Percentiles rank a stretch among this genome's conserved stretches.
Conservation (phyloP, 1,140 invertebrate species). For the Chironomus tepperi region DNA sequence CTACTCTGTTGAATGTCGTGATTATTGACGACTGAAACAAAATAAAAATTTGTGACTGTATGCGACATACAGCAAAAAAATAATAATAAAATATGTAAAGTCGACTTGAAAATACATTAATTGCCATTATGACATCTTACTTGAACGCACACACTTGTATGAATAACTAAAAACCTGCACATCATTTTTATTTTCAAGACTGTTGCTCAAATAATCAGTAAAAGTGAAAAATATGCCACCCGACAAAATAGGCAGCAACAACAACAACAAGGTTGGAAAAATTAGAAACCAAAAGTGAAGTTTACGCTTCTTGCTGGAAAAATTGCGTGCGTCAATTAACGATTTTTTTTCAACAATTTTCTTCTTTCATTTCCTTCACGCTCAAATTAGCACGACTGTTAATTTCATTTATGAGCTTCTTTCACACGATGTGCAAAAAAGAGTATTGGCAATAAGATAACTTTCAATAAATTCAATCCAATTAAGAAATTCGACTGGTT, state of each 20-base stretch:
- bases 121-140: constrained; percentile 7
- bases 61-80: neutral
- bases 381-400: neutral
- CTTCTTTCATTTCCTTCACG: neutral
- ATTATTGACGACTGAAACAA: neutral
- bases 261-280: constrained; percentile 1
- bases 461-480: neutral
- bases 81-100: neutral
- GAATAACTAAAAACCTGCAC: neutral
- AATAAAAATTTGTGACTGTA: neutral
- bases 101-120: no score
- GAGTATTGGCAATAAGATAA: no score
- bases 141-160: neutral
- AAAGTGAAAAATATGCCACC: neutral
- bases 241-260: neutral
- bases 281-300: neutral
- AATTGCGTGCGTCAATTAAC: constrained; percentile 1
- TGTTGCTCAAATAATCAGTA: neutral
- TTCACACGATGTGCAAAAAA: neutral
- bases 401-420: neutral
- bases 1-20: neutral
- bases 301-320: neutral
- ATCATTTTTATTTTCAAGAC: no score
- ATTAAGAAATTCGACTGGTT: neutral
- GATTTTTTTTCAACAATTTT: neutral